These are phyloP conservation scores for Malacoraja senta DNA, from an alignment of 2,797 vertebrate genomes.

Conservation along the genomic window DNA sequence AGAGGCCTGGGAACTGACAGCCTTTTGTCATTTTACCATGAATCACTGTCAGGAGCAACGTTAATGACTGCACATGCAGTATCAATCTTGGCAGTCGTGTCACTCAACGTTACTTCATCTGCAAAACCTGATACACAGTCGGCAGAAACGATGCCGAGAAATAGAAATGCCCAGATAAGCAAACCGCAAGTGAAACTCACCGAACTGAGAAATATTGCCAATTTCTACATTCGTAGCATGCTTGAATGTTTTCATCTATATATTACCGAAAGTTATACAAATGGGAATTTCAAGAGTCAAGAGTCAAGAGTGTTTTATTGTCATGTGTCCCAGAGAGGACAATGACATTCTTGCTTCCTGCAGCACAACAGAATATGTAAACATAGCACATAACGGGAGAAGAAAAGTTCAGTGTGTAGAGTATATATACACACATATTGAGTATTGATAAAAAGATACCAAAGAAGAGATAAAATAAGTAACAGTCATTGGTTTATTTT, in stretches of 20 bases:
- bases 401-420: too few species aligned
- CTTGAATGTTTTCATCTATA: neutral
- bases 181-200: neutral
- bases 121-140: neutral
- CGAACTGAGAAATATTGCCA: neutral
- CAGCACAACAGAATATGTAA: too few species aligned
- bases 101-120: slow-evolving; percentile 13
- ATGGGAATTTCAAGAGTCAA: neutral
- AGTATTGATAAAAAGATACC: too few species aligned
- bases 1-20: slow-evolving; percentile 22
- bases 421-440: too few species aligned
- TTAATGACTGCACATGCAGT: neutral
- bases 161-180: slow-evolving; percentile 1
- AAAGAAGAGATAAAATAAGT: too few species aligned
- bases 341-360: too few species aligned
- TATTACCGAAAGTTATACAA: neutral
- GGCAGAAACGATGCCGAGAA: neutral
- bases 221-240: neutral
- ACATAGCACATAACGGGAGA: too few species aligned
- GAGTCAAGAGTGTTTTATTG: too few species aligned
- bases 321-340: too few species aligned
- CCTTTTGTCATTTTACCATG: slow-evolving; percentile 21
- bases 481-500: neutral
- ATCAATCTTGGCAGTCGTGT: slow-evolving; percentile 10
- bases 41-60: slow-evolving; percentile 18